Evolutionary conservation across 1,140 invertebrate species (phyloP), one percentile per base, ranked within the genome.

Genomic region (Steinernema khuongi): DNA sequence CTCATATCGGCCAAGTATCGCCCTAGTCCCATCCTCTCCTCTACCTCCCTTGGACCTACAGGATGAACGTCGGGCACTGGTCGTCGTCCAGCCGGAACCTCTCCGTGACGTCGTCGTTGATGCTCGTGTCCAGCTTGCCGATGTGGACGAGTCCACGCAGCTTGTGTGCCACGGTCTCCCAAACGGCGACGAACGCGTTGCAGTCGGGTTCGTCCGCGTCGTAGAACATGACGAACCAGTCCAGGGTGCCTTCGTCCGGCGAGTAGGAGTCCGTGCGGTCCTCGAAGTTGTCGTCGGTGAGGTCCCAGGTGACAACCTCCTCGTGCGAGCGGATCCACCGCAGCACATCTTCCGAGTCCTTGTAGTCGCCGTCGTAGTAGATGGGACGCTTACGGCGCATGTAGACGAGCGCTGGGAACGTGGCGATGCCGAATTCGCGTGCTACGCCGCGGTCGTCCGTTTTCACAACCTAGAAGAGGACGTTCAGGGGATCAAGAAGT

Each of bases 191-290:
- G 67, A 85, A 84, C 14, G 83, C 75, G 72, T 83, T 81, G 44
- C 84, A 85, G 67, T 81, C 83, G 30, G 74, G 68, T 29, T 84
- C 82, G 22, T 84, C 81, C 14, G 81, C 79, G 67, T 85, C 82
- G 72, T 85, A 84, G 68, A 84, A 84, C 84, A 84, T 85, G n/a
- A 84, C 84, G 75, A 84, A 82, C 83, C 83, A 84, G 68, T 84
- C 84, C 14, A 84, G 73, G 30, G 77, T 41, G 17, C 84, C 84
- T 71, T 85, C 84, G 50, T 85, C 83, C 36, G 83, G 83, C 33
- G 81, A 84, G 70, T 77, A 76, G 31, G 73, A 75, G 74, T 84
- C 83, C n/a, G 83, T 84, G 18, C 75, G 68, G 29, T 69, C 68
- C 75, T 84, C 83, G 41, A 84, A 84, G 71, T 85, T 82, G 67